Evolutionary conservation across 1,140 invertebrate genomes (phyloP).

Genomic region (Cepaea nemoralis): DNA sequence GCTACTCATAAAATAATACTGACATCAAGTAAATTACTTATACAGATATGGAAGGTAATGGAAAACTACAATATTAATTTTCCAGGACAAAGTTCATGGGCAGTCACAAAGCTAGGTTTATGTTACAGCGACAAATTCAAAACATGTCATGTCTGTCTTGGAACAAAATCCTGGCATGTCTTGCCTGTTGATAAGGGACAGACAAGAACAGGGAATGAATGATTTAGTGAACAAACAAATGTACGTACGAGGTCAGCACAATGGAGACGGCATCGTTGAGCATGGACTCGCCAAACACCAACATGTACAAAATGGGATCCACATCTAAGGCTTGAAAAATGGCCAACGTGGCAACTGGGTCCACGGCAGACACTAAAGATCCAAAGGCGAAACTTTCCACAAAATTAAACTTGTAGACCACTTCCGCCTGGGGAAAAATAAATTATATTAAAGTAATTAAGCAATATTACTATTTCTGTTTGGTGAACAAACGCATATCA

Average conservation of each 20-base stretch:
- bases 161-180: background rate
- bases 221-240: background rate
- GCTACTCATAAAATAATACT: no score
- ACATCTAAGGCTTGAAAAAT: constrained; percentile 98
- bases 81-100: no score
- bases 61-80: no score
- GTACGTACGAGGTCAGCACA: constrained; percentile 92
- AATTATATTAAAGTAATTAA: no score
- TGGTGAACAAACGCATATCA: no score
- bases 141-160: background rate
- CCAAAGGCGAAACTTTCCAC: constrained; percentile 99
- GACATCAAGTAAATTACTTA: no score
- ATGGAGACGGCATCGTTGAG: constrained; percentile 98
- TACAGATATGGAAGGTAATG: no score
- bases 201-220: no score
- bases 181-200: no score
- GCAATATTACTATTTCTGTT: no score
- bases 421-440: constrained; percentile 73
- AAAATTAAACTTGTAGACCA: constrained; percentile 91
- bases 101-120: no score
- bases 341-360: constrained; percentile 94
- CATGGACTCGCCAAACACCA: constrained; percentile 98
- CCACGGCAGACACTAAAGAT: constrained; percentile 97
- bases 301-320: constrained; percentile 93
- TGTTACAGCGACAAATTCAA: background rate